Conservation (phyloP, 2,888 invertebrate species). For the Polylopha cassiicola region DNA sequence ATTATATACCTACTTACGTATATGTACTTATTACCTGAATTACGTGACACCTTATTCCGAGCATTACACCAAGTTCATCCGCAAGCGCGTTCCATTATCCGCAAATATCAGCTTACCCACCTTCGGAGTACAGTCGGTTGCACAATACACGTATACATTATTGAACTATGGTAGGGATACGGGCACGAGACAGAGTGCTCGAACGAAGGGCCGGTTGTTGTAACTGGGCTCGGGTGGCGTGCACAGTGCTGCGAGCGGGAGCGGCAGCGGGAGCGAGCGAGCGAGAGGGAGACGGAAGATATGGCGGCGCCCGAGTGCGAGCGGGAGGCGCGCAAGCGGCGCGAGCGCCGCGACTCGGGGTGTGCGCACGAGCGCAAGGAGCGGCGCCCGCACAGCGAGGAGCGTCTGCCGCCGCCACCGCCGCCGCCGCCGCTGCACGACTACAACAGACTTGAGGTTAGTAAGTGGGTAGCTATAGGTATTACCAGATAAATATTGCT, state of each 20-base stretch:
- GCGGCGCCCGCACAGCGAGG: constrained; percentile 67
- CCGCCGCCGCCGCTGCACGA: constrained; percentile 68
- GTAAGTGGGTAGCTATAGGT: no score
- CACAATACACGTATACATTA: constrained; percentile 51
- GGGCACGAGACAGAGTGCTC: constrained; percentile 69
- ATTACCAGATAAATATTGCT: no score
- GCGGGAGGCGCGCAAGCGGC: constrained; percentile 78
- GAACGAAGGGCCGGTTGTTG: constrained; percentile 68
- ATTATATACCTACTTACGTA: constrained; percentile 29
- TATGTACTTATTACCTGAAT: constrained; percentile 32
- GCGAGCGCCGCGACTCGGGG: constrained; percentile 79
- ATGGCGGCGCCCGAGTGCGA: constrained; percentile 76
- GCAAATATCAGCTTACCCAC: constrained; percentile 45
- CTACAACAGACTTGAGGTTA: constrained; percentile 65
- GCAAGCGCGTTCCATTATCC: constrained; percentile 37
- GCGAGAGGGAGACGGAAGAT: constrained; percentile 59
- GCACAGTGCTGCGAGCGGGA: constrained; percentile 69
- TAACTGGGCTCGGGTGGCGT: constrained; percentile 70
- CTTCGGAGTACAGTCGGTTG: constrained; percentile 29
- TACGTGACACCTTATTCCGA: constrained; percentile 25
- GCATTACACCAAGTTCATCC: constrained; percentile 36
- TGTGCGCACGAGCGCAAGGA: constrained; percentile 70
- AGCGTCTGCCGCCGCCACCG: constrained; percentile 62
- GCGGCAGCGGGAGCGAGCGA: constrained; percentile 42
- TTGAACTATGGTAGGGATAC: constrained; percentile 60